Percentiles rank a stretch among this genome's conserved stretches.
phyloP scores from a whole-genome alignment of 2,888 invertebrate species.

The Conomelus anceps region DNA sequence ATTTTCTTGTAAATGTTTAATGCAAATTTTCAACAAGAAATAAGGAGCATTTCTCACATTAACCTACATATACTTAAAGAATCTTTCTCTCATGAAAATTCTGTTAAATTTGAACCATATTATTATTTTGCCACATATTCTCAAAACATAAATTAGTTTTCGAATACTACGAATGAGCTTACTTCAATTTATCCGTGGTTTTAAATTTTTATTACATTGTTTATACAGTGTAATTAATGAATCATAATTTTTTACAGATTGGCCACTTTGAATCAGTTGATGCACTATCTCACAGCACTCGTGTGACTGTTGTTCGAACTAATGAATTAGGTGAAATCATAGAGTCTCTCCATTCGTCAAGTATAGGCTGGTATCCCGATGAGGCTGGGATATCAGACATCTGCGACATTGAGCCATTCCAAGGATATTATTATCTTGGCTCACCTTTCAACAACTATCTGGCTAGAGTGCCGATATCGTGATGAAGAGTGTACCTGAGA shows the following conservation, averaged over 20 bases:
- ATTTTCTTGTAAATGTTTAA: too few species aligned
- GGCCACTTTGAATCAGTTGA: slow-evolving; percentile 13
- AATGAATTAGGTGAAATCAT: slow-evolving; percentile 20
- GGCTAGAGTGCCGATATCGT: slow-evolving; percentile 15
- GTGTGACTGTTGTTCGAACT: slow-evolving; percentile 14
- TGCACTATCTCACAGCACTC: background rate
- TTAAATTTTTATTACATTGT: too few species aligned
- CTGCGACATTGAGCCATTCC: slow-evolving; percentile 9
- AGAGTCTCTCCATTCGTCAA: slow-evolving; percentile 11
- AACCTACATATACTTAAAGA: too few species aligned
- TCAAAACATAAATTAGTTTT: too few species aligned
- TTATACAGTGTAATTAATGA: background rate
- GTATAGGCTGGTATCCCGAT: background rate
- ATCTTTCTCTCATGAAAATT: too few species aligned
- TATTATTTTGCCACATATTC: too few species aligned
- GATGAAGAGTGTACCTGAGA: background rate
- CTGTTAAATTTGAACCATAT: too few species aligned
- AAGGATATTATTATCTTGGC: slow-evolving; percentile 24
- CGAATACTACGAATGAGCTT: too few species aligned
- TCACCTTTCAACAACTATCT: slow-evolving; percentile 21
- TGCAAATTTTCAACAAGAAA: too few species aligned
- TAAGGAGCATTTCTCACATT: too few species aligned
- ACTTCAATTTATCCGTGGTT: too few species aligned
- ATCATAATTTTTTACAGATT: slow-evolving; percentile 9
- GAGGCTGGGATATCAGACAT: slow-evolving; percentile 6